A percentile compares a stretch with the other conserved stretches of the same genome.
These are phyloP conservation scores for Eospalax fontanierii DNA, from an alignment of 2,797 vertebrate genomes.

Conservation along the genomic window DNA sequence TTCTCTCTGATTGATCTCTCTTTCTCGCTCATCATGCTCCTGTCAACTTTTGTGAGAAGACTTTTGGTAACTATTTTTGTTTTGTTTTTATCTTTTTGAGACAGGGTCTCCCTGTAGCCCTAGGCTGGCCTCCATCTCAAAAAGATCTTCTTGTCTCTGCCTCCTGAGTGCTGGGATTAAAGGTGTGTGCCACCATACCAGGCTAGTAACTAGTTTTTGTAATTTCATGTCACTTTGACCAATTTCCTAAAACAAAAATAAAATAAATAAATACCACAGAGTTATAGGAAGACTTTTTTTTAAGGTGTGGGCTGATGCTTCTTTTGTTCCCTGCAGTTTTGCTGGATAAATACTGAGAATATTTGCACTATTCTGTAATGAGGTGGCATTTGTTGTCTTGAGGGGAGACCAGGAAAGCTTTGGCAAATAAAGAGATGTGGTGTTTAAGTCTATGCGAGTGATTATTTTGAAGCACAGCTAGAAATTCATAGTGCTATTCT, in stretches of 20 bases:
- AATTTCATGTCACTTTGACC: slow-evolving; percentile 34
- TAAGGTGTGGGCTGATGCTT: neutral
- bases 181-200: neutral
- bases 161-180: too few relatives aligned
- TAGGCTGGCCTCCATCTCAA: too few relatives aligned
- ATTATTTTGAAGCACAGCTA: slow-evolving; percentile 51
- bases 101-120: too few relatives aligned
- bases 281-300: neutral
- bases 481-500: slow-evolving; percentile 51
- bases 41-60: neutral
- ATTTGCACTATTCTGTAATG: slow-evolving; percentile 65
- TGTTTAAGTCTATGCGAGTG: slow-evolving; percentile 37
- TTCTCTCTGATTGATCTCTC: slow-evolving; percentile 35
- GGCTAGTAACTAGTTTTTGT: neutral
- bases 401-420: slow-evolving; percentile 50
- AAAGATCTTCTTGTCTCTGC: too few relatives aligned
- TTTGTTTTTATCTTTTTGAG: too few relatives aligned
- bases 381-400: slow-evolving; percentile 49
- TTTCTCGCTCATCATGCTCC: slow-evolving; percentile 15
- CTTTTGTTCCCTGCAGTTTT: slow-evolving; percentile 18
- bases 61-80: slow-evolving; percentile 25
- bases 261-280: slow-evolving; percentile 25
- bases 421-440: slow-evolving; percentile 64
- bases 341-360: slow-evolving; percentile 57
- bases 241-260: slow-evolving; percentile 63